Percentiles rank a stretch among this genome's conserved stretches.
phyloP scores from a whole-genome alignment of 2,888 invertebrate species.

The Drosophila prolongata region DNA sequence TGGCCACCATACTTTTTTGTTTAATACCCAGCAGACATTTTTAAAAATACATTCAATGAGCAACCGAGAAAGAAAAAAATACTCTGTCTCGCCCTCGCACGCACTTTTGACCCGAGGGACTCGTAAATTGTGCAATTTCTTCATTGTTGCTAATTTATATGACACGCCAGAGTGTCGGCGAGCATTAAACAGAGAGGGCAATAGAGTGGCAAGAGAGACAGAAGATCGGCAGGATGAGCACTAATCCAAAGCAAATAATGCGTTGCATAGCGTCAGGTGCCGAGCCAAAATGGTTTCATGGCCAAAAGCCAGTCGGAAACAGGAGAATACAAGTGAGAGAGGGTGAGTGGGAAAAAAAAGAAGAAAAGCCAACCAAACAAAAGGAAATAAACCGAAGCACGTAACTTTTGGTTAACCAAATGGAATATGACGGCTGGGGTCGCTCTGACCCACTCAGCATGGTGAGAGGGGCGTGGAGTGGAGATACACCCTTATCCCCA shows the following conservation, averaged over 20 bases:
- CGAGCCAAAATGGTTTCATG: conserved; percentile 65
- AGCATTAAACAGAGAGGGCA: conserved; percentile 1
- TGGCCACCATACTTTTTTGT: conserved; percentile 18
- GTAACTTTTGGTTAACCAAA: conserved; percentile 72
- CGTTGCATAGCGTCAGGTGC: conserved; percentile 58
- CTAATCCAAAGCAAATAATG: conserved; percentile 76
- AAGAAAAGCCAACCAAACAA: conserved; percentile 13
- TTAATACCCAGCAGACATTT: conserved; percentile 68
- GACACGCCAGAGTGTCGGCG: conserved; percentile 45
- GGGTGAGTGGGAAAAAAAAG: conserved; percentile 10
- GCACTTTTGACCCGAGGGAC: conserved; percentile 62
- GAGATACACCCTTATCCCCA: conserved; percentile 33
- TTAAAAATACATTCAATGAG: conserved; percentile 58
- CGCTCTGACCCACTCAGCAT: conserved; percentile 52
- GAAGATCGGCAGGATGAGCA: conserved; percentile 46
- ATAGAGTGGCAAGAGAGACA: too few relatives aligned
- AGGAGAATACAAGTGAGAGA: conserved; percentile 2
- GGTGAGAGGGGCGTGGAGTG: neutral
- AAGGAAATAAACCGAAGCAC: conserved; percentile 50
- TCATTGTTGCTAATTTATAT: conserved; percentile 79
- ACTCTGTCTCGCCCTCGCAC: conserved; percentile 17
- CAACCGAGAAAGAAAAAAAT: conserved; percentile 21
- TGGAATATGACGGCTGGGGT: conserved; percentile 53
- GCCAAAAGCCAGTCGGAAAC: conserved; percentile 42
- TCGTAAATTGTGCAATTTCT: conserved; percentile 82